Percentiles rank a stretch among this genome's conserved stretches.
These are phyloP conservation scores for Epinephelus fuscoguttatus DNA, from an alignment of 2,113 vertebrate species.

Conservation along the genomic window DNA sequence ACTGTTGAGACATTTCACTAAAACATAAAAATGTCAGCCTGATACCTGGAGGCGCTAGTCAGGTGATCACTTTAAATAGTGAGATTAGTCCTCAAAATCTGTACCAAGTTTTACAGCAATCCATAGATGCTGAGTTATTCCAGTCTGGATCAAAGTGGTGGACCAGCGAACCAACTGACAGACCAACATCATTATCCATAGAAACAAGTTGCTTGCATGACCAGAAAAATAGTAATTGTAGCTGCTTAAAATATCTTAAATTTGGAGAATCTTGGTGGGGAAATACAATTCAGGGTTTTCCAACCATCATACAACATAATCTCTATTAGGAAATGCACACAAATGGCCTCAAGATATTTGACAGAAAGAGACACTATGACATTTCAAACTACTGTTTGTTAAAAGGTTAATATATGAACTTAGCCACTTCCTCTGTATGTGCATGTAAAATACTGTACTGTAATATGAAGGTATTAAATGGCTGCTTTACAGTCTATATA, in stretches of 20 bases:
- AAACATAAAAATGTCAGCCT: neutral
- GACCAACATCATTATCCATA: neutral
- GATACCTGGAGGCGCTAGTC: no score
- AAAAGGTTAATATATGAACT: slow-evolving; percentile 22
- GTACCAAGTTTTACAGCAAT: no score
- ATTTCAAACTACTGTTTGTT: slow-evolving; percentile 6
- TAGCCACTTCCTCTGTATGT: neutral
- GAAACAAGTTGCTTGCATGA: neutral
- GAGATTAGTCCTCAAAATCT: neutral
- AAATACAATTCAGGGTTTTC: neutral
- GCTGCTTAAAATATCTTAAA: neutral
- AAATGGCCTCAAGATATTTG: neutral
- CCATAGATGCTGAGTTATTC: no score
- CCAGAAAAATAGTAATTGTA: neutral
- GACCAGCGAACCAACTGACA: neutral
- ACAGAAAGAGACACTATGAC: neutral
- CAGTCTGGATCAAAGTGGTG: no score
- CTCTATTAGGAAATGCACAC: neutral
- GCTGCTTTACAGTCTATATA: neutral
- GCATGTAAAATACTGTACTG: neutral
- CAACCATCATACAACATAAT: neutral
- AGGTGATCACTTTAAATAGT: neutral
- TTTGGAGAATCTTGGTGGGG: neutral
- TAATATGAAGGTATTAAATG: neutral
- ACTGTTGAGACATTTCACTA: no score